Conservation (phyloP, 2,888 invertebrate species). For the Elysia crispata region DNA sequence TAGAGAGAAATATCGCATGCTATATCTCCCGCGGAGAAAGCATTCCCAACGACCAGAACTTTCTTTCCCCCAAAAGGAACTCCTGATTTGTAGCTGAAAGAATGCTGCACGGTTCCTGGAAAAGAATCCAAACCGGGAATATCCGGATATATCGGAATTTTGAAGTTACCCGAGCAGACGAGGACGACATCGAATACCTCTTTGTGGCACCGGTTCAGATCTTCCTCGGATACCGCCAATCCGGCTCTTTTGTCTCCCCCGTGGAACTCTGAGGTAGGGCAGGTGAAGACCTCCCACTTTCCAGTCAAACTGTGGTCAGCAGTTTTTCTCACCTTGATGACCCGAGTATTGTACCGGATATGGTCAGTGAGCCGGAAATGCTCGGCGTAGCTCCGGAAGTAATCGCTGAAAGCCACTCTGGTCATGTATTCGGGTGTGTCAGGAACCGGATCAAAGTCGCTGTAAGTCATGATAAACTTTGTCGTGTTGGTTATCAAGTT, state of each 20-base stretch:
- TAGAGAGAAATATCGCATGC: conserved; percentile 1
- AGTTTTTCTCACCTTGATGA: background rate
- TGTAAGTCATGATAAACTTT: conserved; percentile 75
- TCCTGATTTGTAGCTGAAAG: background rate
- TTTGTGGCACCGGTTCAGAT: conserved; percentile 9
- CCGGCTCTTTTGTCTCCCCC: background rate
- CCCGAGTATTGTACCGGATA: too few species aligned
- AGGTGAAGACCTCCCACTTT: too few species aligned
- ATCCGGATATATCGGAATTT: background rate
- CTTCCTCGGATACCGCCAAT: too few species aligned
- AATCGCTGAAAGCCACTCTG: too few species aligned
- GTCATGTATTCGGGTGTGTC: conserved; percentile 49
- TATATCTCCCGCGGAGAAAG: background rate
- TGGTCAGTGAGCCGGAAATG: too few species aligned
- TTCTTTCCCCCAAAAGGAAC: background rate
- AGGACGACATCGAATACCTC: conserved; percentile 29
- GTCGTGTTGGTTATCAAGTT: conserved; percentile 77
- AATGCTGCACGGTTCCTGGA: background rate
- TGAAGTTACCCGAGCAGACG: conserved; percentile 25
- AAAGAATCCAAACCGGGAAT: conserved; percentile 6
- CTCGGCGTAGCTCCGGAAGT: too few species aligned
- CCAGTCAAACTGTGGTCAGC: background rate
- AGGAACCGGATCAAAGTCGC: conserved; percentile 47
- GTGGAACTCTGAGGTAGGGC: too few species aligned
- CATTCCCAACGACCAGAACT: conserved; percentile 1